Base-by-base conservation (phyloP, 2,888 invertebrate genomes). In the Lithophane semibrunnea region DNA sequence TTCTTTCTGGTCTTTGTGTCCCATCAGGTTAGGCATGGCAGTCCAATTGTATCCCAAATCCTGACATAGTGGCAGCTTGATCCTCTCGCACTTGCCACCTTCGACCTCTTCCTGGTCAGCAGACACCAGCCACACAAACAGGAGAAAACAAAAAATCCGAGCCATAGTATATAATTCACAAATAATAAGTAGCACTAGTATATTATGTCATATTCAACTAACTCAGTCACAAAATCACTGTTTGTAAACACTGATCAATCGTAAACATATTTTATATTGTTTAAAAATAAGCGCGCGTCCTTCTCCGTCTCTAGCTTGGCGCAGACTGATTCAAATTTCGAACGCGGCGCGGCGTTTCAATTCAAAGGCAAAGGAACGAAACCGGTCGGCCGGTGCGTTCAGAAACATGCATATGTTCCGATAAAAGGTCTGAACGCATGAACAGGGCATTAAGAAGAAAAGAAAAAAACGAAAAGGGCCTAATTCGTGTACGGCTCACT, bases 31-130 rank as follows among this genome's bases (percentile, higher is more conserved):
- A 71, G 99, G 99, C 98, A 99, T 98, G 54, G 97, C 97, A 47
- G 99, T 99, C 96, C 98, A 97, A 95, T 99, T 99, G 96, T 99
- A 99, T 88, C 98, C 98, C 92, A 99, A 96, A 90, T 98, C 98
- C 93, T 98, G 97, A 93, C 99, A 99, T 94, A 98, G 97, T 65
- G 98, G 98, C 79, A 98, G 98, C 75, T 97, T 97, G 91, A 99
- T 98, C 90, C 97, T 97, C 95, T 99, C 98, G 94, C 99, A 99
- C 92, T 98, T 98, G 74, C 95, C 96, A 91, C 96, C 95, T 89
- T 97, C 94, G 83, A 90, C 86, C 88, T 96, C 94, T 83, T 96
- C 95, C 88, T 96, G 95, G 84, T 95, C 95, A 87, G 96, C 95
- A 84, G 95, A 92, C 83, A 93, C 93, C 92, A 94, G 92, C 92